phyloP scores from a whole-genome alignment of 2,797 vertebrate species.

The Diceros bicornis region DNA sequence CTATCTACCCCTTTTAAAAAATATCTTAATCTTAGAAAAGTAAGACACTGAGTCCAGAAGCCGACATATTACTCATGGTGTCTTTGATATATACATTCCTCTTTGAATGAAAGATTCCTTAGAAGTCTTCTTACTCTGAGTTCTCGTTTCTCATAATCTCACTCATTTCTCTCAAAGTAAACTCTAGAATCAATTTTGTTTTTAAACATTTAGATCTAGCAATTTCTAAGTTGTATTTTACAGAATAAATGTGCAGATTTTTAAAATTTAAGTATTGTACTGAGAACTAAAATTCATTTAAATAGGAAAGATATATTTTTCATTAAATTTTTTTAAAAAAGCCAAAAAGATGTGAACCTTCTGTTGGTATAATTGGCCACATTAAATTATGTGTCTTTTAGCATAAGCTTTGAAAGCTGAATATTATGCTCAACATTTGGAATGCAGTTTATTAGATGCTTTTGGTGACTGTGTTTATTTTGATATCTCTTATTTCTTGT shows the following conservation, averaged over 20 bases:
- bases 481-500: slow-evolving; percentile 74
- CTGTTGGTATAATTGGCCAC: background rate
- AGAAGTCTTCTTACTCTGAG: background rate
- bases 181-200: slow-evolving; percentile 10
- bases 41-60: background rate
- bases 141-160: slow-evolving; percentile 9
- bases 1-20: background rate
- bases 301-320: background rate
- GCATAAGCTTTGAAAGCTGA: slow-evolving; percentile 25
- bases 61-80: background rate
- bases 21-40: slow-evolving; percentile 2
- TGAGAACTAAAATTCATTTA: slow-evolving; percentile 11
- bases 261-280: background rate
- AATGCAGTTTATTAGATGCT: background rate
- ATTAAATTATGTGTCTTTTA: slow-evolving; percentile 23
- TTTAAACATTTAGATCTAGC: slow-evolving; percentile 16
- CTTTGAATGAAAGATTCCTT: slow-evolving; percentile 38
- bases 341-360: background rate
- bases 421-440: background rate
- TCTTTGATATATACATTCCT: background rate
- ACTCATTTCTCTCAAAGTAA: background rate
- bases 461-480: slow-evolving; percentile 30
- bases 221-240: slow-evolving; percentile 25
- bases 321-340: background rate
- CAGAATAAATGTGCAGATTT: background rate